phyloP scores from a whole-genome alignment of 2,797 vertebrate genomes.

The Spondyliosoma cantharus region DNA sequence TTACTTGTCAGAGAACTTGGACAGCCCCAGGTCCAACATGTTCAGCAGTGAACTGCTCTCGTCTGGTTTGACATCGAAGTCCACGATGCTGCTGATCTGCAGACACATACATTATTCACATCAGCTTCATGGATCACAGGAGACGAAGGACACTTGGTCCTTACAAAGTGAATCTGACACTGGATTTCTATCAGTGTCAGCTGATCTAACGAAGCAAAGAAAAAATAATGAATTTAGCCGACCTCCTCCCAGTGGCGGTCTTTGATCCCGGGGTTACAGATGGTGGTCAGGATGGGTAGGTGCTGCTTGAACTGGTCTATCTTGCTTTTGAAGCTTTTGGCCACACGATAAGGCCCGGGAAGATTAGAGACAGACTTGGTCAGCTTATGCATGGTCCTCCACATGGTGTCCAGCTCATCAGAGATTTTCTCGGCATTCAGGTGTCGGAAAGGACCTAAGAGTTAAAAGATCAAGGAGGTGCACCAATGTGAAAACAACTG shows the following conservation, averaged over 20 bases:
- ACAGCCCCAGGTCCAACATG: slow-evolving; percentile 89
- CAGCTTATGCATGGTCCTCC: slow-evolving; percentile 89
- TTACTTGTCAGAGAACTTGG: slow-evolving; percentile 88
- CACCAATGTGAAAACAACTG: neutral
- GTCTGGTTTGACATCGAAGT: slow-evolving; percentile 85
- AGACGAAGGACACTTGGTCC: slow-evolving; percentile 15
- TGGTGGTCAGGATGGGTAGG: slow-evolving; percentile 87
- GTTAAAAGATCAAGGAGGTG: slow-evolving; percentile 14
- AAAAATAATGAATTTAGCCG: slow-evolving; percentile 4
- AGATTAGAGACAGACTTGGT: slow-evolving; percentile 84
- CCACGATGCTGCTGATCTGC: slow-evolving; percentile 89
- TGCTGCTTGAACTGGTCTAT: slow-evolving; percentile 91
- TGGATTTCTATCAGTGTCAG: slow-evolving; percentile 14
- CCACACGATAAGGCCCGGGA: slow-evolving; percentile 84
- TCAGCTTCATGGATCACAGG: slow-evolving; percentile 27
- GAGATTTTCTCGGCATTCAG: slow-evolving; percentile 88
- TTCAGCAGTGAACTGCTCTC: slow-evolving; percentile 83
- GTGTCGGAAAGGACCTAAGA: slow-evolving; percentile 83
- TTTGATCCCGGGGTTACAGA: slow-evolving; percentile 92
- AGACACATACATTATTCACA: slow-evolving; percentile 62
- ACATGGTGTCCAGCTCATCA: slow-evolving; percentile 90
- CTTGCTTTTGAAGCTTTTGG: slow-evolving; percentile 85
- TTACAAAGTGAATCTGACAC: slow-evolving; percentile 33
- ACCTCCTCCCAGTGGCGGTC: slow-evolving; percentile 92
- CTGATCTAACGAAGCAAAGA: slow-evolving; percentile 23